Conservation (phyloP, 2,113 vertebrate genomes). For the Pomatorhinus ruficollis region DNA sequence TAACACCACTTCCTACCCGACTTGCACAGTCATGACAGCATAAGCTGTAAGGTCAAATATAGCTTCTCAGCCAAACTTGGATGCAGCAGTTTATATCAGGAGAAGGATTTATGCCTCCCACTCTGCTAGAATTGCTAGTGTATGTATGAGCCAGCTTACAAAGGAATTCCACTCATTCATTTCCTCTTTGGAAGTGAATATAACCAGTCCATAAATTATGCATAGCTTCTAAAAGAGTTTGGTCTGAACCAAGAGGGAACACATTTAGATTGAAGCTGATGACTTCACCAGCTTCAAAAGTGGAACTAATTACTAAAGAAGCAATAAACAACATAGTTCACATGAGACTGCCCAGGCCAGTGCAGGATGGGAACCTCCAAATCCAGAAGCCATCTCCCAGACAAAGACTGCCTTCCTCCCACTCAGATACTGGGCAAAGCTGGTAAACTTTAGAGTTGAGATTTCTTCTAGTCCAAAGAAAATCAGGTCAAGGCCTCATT, state of each 20-base stretch:
- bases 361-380: neutral
- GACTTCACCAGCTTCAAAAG: neutral
- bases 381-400: neutral
- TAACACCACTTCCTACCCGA: fast-evolving
- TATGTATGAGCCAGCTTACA: neutral
- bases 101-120: neutral
- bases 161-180: neutral
- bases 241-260: neutral
- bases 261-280: neutral
- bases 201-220: neutral
- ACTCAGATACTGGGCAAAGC: neutral
- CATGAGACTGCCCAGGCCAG: neutral
- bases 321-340: neutral
- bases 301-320: neutral
- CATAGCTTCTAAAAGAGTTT: neutral
- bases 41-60: neutral
- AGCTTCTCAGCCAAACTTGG: neutral
- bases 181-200: neutral
- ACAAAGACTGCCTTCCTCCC: neutral
- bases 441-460: neutral
- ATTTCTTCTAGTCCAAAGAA: neutral
- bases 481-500: neutral
- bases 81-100: neutral
- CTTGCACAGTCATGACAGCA: neutral
- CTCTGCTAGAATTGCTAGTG: neutral